Base-by-base conservation (phyloP, 2,888 invertebrate genomes). In the Bellardia pandia region DNA sequence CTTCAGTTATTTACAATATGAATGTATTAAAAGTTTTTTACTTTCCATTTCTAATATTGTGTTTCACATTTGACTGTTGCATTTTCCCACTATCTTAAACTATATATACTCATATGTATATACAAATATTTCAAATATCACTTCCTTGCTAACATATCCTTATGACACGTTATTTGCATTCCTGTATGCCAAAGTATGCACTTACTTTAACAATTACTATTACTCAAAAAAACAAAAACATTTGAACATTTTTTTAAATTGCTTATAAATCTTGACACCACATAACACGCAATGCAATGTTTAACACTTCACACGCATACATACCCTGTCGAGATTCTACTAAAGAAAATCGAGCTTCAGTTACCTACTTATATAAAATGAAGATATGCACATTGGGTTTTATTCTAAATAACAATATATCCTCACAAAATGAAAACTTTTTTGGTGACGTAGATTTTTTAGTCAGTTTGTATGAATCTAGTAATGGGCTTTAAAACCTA, bases 181-280 rank as follows among this genome's bases (percentile, higher is more conserved):
- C 13, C 11, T 30, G 11, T 58, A 30, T 64, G 8, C 2, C 0
- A 64, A 40, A 40, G 9, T 9, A 3, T 16, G 40, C 11, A 71
- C 37, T 53, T 37, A n/a, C 48, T 40, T 40, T 53, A 37, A 37
- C 37, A 37, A 7, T 51, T 14, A 14, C 48, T 30, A n/a, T 3
- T 33, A 45, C 1, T 5, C n/a, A 51, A 23, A 13, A 2, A 23
- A 9, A 56, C 11, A 56, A 3, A 58, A 58, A 58, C 30, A 11
- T 58, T 14, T 58, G 9, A 45, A 30, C 7, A n/a, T 42, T 62
- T 72, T 75, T 68, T 58, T n/a, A 76, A 76, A 76, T 76, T 71
- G 60, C 53, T 62, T 71, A 83, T 83, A 83, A 83, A 83, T 83
- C 42, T 51, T 62, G 16, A 83, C 76, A 69, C 71, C 69, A 23